A percentile compares a stretch with the other conserved stretches of the same genome.
phyloP scores from a whole-genome alignment of 1,140 invertebrate genomes.

The Drosophila sp. region DNA sequence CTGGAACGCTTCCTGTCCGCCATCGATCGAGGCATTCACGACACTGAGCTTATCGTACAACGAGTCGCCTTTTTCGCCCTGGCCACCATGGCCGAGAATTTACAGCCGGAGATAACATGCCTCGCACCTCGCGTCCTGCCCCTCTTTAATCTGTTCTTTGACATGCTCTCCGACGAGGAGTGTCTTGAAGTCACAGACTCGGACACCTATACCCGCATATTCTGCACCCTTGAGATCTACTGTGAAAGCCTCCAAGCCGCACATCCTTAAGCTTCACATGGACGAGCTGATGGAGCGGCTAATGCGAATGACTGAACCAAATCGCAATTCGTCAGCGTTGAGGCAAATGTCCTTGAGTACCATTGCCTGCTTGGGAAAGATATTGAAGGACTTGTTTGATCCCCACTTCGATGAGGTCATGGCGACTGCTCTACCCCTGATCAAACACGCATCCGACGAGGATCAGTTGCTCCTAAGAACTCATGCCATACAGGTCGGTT shows the following conservation, averaged over 20 bases:
- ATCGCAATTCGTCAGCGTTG: conserved; percentile 13
- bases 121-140: conserved; percentile 16
- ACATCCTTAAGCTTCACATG: conserved; percentile 1
- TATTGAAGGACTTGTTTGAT: neutral
- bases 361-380: conserved; percentile 18
- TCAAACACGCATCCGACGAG: neutral
- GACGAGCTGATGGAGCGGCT: conserved; percentile 2
- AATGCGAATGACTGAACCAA: neutral
- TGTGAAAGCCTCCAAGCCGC: conserved; percentile 15
- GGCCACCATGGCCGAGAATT: conserved; percentile 27
- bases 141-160: conserved; percentile 24
- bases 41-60: conserved; percentile 12
- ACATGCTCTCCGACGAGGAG: neutral
- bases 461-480: conserved; percentile 18
- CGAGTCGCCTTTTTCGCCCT: conserved; percentile 15
- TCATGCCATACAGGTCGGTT: conserved; percentile 28
- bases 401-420: conserved; percentile 24
- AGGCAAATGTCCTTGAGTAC: conserved; percentile 21
- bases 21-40: conserved; percentile 18
- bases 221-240: conserved; percentile 40
- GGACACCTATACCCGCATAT: conserved; percentile 14
- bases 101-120: conserved; percentile 40
- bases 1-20: conserved; percentile 11
- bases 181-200: neutral
- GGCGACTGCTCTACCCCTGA: neutral